Base-by-base conservation (phyloP, 64 coral and sea anemone species). In the Hydrozoanthus tunicans region DNA sequence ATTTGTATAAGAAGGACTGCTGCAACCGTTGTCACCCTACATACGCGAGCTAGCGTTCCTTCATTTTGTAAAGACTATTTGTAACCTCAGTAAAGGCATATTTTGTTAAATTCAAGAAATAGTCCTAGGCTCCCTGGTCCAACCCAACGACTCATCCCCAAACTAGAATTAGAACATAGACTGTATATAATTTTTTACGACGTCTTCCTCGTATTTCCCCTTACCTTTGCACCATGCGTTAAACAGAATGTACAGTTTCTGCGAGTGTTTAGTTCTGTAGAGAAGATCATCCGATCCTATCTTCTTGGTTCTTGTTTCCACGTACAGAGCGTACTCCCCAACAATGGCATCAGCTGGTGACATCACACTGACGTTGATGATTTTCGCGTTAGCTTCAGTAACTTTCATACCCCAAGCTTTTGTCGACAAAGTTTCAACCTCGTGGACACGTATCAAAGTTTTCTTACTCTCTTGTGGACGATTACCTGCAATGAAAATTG, bases 181-280 rank as follows among this genome's bases (percentile, higher is more conserved):
- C 2, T 43, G 32, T 2, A 43, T 43, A 43, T 43, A 43, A 1
- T 43, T 43, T 43, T 43, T 43, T 43, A 43, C 68, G 6, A 25
- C 26, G 27, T 51, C 26, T 43, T 8, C 9, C 27, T 4, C 8
- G 71, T 0, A 43, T 9, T 74, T 43, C 6, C 32, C 7, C 8
- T 23, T 79, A 96, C 95, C 95, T 96, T 91, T 91, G 43, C 95
- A 96, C 95, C 95, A 96, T 4, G 95, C 76, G 55, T 96, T 96
- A 85, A 96, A 96, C 82, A 96, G 68, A 11, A 96, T 66, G 56
- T 89, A 91, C n/a, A 96, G 51, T 15, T 79, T 91, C 52, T 71
- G 77, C 4, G 86, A 52, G 27, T 89, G 12, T 68, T 92, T 89
- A 4, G 74, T 71, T 70, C 91, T 86, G 56, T 90, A 95, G 27